Evolutionary conservation across 2,888 invertebrate genomes (phyloP), one percentile per base, ranked within the genome.

Genomic region (Esperia sulphurella): DNA sequence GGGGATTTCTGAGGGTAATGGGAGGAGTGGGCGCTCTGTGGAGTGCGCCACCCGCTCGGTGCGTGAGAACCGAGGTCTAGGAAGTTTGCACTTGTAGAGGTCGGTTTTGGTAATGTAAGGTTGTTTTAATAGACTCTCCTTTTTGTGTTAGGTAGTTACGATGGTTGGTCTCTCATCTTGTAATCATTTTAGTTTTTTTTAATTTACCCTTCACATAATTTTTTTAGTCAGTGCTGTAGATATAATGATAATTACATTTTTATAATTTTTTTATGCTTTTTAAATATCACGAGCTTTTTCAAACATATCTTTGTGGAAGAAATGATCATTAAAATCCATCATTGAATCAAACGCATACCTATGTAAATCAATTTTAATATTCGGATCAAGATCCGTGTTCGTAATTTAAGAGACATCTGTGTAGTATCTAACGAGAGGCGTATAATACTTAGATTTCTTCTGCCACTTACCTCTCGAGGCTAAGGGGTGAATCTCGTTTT

Each of bases 21-120:
- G 46, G 48, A 48, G 45, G 49, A 46, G 54, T 54, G 52, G 45
- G 51, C 53, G 50, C 45, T 2, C 21, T 21, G 52, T 54, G 50
- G 56, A 53, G 60, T 55, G 49, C 41, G 50, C 49, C 52, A 48
- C 51, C 59, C 58, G 50, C 40, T 21, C 48, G 61, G 56, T 54
- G 63, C 65, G 65, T 71, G 68, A 57, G 66, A 65, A 59, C 53
- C 49, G 59, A 60, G 63, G 51, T 53, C 55, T 54, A 64, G 67
- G 72, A 70, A 77, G 75, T 78, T 73, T 75, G 79, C 77, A 76
- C 74, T 72, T 61, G 62, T 61, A 57, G 60, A 63, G 66, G 72
- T 65, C 55, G 65, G 57, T 68, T 68, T 59, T 9, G n/a, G 44
- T 41, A 49, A 49, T 45, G 41, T 49, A 45, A 49, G 35, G 35